A percentile compares a stretch with the other conserved stretches of the same genome.
Evolutionary conservation across 2,797 vertebrate genomes (phyloP).

Genomic region (Salarias fasciatus): DNA sequence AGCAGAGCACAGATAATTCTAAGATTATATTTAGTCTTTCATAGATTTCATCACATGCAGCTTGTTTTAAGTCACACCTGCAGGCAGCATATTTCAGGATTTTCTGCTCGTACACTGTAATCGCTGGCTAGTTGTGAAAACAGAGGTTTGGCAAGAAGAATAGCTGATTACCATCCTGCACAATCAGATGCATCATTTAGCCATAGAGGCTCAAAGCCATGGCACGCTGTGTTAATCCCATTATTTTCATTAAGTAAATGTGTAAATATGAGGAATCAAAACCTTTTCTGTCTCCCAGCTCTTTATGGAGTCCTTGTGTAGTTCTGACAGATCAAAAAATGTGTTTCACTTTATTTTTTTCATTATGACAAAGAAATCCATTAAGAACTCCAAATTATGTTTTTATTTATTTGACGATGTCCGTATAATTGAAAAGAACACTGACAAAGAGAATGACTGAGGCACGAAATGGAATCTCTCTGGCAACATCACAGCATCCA

Average conservation of each 20-base stretch:
- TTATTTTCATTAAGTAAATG: constrained; percentile 2
- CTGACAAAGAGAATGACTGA: neutral
- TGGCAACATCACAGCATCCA: constrained; percentile 3
- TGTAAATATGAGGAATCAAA: constrained; percentile 6
- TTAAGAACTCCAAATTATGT: neutral
- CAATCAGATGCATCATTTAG: constrained; percentile 17
- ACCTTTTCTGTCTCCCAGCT: neutral
- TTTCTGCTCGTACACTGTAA: constrained; percentile 39
- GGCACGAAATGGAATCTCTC: neutral
- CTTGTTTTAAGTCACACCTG: constrained; percentile 21
- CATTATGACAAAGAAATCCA: neutral
- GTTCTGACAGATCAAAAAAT: neutral
- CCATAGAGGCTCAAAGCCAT: constrained; percentile 6
- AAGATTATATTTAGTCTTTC: constrained; percentile 8
- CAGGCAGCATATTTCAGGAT: constrained; percentile 1
- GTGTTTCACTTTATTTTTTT: neutral
- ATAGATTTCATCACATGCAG: constrained; percentile 24
- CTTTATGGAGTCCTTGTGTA: neutral
- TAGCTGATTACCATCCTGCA: constrained; percentile 31
- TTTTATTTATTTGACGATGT: neutral
- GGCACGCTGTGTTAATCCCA: neutral
- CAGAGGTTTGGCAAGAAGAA: constrained; percentile 32
- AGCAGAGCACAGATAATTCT: no score
- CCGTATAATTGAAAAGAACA: neutral
- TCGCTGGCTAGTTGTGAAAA: constrained; percentile 33